These are phyloP conservation scores for Murina feae DNA, from an alignment of 2,113 vertebrate species.

Conservation along the genomic window DNA sequence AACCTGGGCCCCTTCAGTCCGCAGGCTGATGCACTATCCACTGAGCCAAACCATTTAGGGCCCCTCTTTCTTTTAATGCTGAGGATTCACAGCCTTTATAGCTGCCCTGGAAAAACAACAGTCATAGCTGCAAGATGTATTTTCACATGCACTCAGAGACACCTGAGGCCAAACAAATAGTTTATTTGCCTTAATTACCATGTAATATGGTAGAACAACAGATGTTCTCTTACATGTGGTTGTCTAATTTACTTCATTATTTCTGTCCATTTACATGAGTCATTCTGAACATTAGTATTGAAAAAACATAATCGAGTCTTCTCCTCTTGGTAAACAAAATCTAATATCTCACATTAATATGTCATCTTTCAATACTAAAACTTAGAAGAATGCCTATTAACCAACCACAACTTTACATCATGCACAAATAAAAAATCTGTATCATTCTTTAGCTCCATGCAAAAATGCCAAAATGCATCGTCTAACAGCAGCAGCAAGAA, in stretches of 20 bases:
- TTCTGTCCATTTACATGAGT: constrained; percentile 45
- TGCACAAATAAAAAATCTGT: constrained; percentile 27
- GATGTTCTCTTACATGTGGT: constrained; percentile 49
- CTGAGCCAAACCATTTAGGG: no score
- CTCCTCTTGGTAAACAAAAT: constrained; percentile 48
- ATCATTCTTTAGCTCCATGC: neutral
- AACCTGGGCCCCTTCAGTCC: no score
- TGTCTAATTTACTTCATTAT: constrained; percentile 64
- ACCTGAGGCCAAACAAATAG: constrained; percentile 42
- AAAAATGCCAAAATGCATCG: constrained; percentile 3
- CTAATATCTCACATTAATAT: constrained; percentile 43
- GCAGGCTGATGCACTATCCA: no score
- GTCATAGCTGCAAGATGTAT: neutral
- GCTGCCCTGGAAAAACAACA: neutral
- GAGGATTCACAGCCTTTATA: constrained; percentile 9
- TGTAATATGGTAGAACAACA: constrained; percentile 29
- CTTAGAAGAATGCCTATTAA: constrained; percentile 4
- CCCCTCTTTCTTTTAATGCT: neutral
- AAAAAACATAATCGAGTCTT: constrained; percentile 47
- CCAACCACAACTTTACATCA: neutral
- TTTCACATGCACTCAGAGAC: constrained; percentile 14
- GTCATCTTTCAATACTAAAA: constrained; percentile 50
- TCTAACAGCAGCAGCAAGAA: neutral
- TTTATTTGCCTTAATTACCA: constrained; percentile 60
- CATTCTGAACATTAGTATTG: constrained; percentile 59